A percentile compares a stretch with the other conserved stretches of the same genome.
Conservation (phyloP, 2,888 invertebrate genomes). For the Zaprionus obscuricornis region DNA sequence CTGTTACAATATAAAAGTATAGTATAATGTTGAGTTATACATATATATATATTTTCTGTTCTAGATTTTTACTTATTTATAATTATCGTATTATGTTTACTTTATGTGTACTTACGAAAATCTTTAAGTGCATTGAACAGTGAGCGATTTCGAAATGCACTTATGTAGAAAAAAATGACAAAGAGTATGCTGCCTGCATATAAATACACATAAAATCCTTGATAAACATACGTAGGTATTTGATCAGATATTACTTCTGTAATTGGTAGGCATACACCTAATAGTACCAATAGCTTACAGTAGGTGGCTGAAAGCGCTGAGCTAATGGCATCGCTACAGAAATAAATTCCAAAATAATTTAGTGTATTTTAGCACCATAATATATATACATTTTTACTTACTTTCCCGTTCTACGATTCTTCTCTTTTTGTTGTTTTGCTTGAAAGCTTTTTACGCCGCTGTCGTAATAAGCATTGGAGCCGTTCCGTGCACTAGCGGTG, state of each 20-base stretch:
- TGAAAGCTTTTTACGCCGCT: conserved; percentile 75
- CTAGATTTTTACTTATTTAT: too few species aligned
- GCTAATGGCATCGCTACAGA: conserved; percentile 87
- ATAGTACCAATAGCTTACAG: conserved; percentile 92
- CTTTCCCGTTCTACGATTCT: conserved; percentile 84
- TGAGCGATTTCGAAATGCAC: conserved; percentile 87
- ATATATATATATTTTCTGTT: neutral
- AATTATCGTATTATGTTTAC: neutral
- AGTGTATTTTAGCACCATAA: neutral
- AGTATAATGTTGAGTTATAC: too few species aligned
- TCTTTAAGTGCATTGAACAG: conserved; percentile 86
- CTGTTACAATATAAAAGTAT: too few species aligned
- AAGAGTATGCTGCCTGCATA: conserved; percentile 91
- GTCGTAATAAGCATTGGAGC: conserved; percentile 64
- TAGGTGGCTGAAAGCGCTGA: conserved; percentile 91
- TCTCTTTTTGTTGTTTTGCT: conserved; percentile 80
- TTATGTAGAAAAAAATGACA: conserved; percentile 89
- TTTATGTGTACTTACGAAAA: conserved; percentile 80
- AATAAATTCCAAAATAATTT: neutral
- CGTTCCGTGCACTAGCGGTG: conserved; percentile 59
- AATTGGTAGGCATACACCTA: conserved; percentile 93
- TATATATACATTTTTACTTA: too few species aligned
- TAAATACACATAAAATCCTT: conserved; percentile 93
- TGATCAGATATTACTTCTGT: conserved; percentile 92
- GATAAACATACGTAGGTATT: conserved; percentile 90